phyloP scores from a whole-genome alignment of 1,140 invertebrate genomes.

The Megalopta genalis region DNA sequence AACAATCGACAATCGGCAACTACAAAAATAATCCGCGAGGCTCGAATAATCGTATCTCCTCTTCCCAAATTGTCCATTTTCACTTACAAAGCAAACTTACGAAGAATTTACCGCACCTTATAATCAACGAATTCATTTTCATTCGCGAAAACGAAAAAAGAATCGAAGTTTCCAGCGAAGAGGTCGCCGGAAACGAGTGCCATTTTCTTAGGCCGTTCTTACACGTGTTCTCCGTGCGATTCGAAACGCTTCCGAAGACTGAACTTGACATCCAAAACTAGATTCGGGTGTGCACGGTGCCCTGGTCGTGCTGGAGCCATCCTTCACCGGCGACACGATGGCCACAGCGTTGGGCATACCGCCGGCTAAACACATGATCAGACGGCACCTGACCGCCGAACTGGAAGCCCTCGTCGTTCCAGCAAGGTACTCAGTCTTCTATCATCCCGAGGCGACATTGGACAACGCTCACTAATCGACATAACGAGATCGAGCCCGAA shows the following conservation, averaged over 20 bases:
- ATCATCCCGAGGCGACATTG: slow-evolving; percentile 77
- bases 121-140: no score
- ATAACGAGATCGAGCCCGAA: slow-evolving; percentile 50
- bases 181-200: no score
- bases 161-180: no score
- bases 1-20: no score
- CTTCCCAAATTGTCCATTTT: no score
- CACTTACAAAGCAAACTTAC: no score
- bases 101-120: no score
- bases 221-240: no score
- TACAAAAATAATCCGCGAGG: no score
- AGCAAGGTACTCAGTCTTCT: slow-evolving; percentile 88
- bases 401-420: slow-evolving; percentile 93
- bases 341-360: slow-evolving; percentile 95
- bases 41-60: no score
- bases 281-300: slow-evolving; percentile 97
- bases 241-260: neutral
- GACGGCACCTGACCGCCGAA: slow-evolving; percentile 93
- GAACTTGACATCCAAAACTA: slow-evolving; percentile 67
- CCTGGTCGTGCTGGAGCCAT: slow-evolving; percentile 93
- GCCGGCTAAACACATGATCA: slow-evolving; percentile 94
- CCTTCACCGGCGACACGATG: slow-evolving; percentile 96
- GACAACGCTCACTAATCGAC: slow-evolving; percentile 77
- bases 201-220: no score
- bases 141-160: no score